Evolutionary conservation across 2,797 vertebrate species (phyloP), one percentile per base, ranked within the genome.

Genomic region (Heterohyrax brucei): DNA sequence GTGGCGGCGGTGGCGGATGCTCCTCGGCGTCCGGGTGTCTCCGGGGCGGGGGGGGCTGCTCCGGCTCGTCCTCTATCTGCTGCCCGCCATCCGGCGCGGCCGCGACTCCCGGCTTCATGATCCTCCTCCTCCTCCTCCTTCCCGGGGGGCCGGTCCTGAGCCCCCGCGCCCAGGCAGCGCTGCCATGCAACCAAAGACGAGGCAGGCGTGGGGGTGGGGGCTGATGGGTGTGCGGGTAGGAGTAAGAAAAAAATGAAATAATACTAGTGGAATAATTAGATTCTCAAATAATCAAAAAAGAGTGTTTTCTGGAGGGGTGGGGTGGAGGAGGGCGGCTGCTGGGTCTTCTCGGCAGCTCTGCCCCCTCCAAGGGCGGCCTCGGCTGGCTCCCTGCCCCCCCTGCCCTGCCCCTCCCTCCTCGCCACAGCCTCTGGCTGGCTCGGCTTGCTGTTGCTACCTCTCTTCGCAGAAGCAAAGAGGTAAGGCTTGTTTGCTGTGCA

Each of bases 111-210:
- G 96, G 85, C 97, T 96, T 98, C 97, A 97, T 98, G 97, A 95
- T 97, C 97, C 96, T 93, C 96, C 89, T 73, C 85, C 96, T 64
- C 81, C 96, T 88, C 92, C 95, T 96, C 93, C 92, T 96, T 92
- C 96, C 95, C 96, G 89, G 94, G 97, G 97, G 97, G 95, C 97
- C 48, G 80, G 97, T 93, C 86, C 87, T 91, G 91, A 96, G 97
- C 97, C 97, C 97, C 97, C 89, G 95, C 96, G 68, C 95, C 96
- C 10, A 85, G 97, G 87, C 96, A 92, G 94, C 89, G 97, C 97
- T 97, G 97, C 97, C 97, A 98, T 98, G 97, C 97, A 97, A 97
- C 97, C 97, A 93, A 75, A 96, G 94, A 83, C 94, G 56, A 96
- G 93, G 94, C 96, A 46, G 90, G 96, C 96, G 97, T 88, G 79